Percentiles rank a stretch among this genome's conserved stretches.
phyloP scores from a whole-genome alignment of 2,888 invertebrate genomes.

The Parasteatoda lunata region DNA sequence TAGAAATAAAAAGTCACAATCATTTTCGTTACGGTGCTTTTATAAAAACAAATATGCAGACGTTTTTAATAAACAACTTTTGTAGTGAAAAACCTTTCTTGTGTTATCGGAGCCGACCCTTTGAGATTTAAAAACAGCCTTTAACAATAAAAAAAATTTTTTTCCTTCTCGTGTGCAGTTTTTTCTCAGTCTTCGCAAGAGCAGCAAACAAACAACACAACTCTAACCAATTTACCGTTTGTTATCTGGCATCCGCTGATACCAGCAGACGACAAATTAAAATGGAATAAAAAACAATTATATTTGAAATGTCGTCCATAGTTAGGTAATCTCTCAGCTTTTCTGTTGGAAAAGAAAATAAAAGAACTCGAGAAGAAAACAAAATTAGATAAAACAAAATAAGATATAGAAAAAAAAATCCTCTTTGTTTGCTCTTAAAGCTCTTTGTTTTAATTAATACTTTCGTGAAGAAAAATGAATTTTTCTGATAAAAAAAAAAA shows the following conservation, averaged over 20 bases:
- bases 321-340: slow-evolving; percentile 47
- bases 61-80: slow-evolving; percentile 35
- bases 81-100: slow-evolving; percentile 38
- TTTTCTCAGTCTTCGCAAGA: not conserved
- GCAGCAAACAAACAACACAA: not conserved
- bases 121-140: slow-evolving; percentile 7
- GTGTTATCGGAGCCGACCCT: slow-evolving; percentile 53
- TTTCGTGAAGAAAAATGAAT: slow-evolving; percentile 63
- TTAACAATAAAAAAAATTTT: slow-evolving; percentile 7
- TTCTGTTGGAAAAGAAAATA: slow-evolving; percentile 18
- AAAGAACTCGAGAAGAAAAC: slow-evolving; percentile 9
- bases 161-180: not conserved
- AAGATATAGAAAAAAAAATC: slow-evolving; percentile 14
- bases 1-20: slow-evolving; percentile 47
- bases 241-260: slow-evolving; percentile 60
- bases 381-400: slow-evolving; percentile 1
- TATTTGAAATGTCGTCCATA: slow-evolving; percentile 57
- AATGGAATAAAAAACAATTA: slow-evolving; percentile 67
- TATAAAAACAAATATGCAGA: slow-evolving; percentile 18
- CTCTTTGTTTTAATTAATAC: slow-evolving; percentile 68
- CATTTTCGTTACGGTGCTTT: slow-evolving; percentile 34
- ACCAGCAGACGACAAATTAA: slow-evolving; percentile 64
- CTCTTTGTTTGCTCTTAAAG: slow-evolving; percentile 42
- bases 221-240: slow-evolving; percentile 58
- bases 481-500: slow-evolving; percentile 23